Evolutionary conservation across 2,113 vertebrate species (phyloP).

Genomic region (Etheostoma cragini): DNA sequence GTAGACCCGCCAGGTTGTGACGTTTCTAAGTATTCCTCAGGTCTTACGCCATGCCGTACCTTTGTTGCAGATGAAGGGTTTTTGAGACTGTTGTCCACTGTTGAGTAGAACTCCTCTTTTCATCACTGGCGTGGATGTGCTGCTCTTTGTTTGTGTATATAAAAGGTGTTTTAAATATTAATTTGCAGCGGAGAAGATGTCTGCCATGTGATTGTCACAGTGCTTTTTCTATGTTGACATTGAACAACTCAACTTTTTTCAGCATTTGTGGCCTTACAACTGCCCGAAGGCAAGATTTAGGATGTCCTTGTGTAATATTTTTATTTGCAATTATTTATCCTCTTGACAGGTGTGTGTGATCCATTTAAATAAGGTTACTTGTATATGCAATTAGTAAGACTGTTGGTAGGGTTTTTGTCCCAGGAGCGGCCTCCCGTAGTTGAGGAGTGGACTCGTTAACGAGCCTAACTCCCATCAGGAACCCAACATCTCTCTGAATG

Average conservation of each 20-base stretch:
- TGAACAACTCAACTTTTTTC: slow-evolving; percentile 47
- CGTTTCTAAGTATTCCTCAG: slow-evolving; percentile 71
- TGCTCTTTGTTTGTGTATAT: slow-evolving; percentile 56
- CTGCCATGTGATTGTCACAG: slow-evolving; percentile 55
- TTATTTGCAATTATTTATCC: slow-evolving; percentile 63
- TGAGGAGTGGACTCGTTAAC: slow-evolving; percentile 10
- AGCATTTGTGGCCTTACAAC: slow-evolving; percentile 74
- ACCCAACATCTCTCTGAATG: too few species aligned
- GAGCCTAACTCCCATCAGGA: slow-evolving; percentile 42
- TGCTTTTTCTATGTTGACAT: slow-evolving; percentile 62
- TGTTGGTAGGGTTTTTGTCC: slow-evolving; percentile 47
- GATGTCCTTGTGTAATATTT: slow-evolving; percentile 46
- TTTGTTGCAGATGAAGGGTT: slow-evolving; percentile 71
- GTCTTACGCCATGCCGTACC: slow-evolving; percentile 73
- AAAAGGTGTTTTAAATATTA: slow-evolving; percentile 31
- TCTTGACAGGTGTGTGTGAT: slow-evolving; percentile 53
- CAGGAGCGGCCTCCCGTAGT: slow-evolving; percentile 1
- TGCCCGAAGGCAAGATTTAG: slow-evolving; percentile 58
- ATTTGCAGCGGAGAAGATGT: slow-evolving; percentile 35
- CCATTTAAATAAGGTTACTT: slow-evolving; percentile 44
- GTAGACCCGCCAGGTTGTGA: slow-evolving; percentile 52
- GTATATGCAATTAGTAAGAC: slow-evolving; percentile 66
- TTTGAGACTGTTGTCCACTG: slow-evolving; percentile 49
- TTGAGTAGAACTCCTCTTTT: slow-evolving; percentile 40
- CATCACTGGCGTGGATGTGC: slow-evolving; percentile 57